A percentile compares a stretch with the other conserved stretches of the same genome.
These are phyloP conservation scores for Alexandromys fortis DNA, from an alignment of 2,113 vertebrate species.

Conservation along the genomic window DNA sequence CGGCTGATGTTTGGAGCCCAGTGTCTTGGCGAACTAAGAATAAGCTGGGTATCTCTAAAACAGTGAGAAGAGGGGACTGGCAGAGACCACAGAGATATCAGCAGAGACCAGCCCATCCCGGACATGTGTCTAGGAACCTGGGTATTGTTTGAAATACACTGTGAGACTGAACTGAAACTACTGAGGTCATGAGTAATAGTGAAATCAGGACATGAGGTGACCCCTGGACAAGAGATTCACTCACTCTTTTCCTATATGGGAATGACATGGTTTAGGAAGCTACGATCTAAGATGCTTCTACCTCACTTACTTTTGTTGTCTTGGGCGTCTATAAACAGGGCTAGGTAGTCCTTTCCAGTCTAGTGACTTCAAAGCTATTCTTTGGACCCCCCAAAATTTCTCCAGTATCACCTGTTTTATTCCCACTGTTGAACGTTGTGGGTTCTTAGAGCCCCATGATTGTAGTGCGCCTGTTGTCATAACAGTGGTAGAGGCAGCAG, in stretches of 20 bases:
- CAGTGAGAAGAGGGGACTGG: background rate
- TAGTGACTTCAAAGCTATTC: background rate
- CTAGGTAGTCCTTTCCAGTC: background rate
- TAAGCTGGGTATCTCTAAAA: background rate
- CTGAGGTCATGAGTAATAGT: background rate
- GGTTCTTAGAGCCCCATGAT: background rate
- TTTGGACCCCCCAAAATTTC: background rate
- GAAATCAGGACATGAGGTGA: background rate
- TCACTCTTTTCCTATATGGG: background rate
- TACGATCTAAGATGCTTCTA: background rate
- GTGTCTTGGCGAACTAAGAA: background rate
- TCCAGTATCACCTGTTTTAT: background rate
- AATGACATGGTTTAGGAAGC: background rate
- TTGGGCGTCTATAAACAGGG: background rate
- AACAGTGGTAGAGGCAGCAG: background rate
- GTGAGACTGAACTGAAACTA: background rate
- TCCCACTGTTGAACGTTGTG: background rate
- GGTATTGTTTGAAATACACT: background rate
- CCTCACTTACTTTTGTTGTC: accelerated
- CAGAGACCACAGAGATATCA: background rate
- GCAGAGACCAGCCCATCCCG: accelerated
- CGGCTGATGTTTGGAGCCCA: background rate
- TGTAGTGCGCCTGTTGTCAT: background rate
- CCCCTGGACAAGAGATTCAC: background rate
- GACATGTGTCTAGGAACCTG: background rate